Evolutionary conservation across 2,797 vertebrate genomes (phyloP), one percentile per base, ranked within the genome.

Genomic region (Hapalemur alaotrensis): DNA sequence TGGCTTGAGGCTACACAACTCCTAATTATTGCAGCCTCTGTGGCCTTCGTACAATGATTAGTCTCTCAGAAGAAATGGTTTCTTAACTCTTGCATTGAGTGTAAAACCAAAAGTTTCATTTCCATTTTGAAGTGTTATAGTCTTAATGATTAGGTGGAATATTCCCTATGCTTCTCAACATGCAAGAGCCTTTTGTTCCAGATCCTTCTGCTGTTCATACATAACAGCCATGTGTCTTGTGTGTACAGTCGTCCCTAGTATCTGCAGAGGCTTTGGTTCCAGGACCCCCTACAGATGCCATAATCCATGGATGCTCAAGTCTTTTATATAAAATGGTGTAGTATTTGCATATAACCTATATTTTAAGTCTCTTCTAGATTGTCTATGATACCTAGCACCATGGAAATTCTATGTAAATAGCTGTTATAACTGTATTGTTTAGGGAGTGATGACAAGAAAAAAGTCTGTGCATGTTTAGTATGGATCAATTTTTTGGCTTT

Each of bases 171-270:
- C 10, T 78, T 4, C 12, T 48, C 46, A 88, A 38, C 3, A 80
- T 4, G 7, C 2, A 30, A 38, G 4, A 35, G 2, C 3, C 1
- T 38, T 43, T 50, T 32, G 9, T 38, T 3, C 4, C 50, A 7
- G 15, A 46, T 23, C 7, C 8, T 52, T 65, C 88, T 89, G 2
- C 15, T 65, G 38, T 11, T 9, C 6, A 69, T 28, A 54, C 8
- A 5, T 18, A 9, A 10, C 3, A 32, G 3, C 28, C 20, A 12
- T 22, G 23, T 67, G 11, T 30, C 7, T 10, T 10, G 0, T 18
- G 3, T 32, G 18, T 28, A 43, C 25, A 73, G 70, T 46, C 28
- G 4, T 73, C 43, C 28, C 25, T 73, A 46, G 4, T 18, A 28
- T 30, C 41, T 73, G 25, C 43, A 43, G 54, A 28, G 25, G 15